These are phyloP conservation scores for Celastrina argiolus DNA, from an alignment of 2,888 invertebrate species.

Conservation along the genomic window DNA sequence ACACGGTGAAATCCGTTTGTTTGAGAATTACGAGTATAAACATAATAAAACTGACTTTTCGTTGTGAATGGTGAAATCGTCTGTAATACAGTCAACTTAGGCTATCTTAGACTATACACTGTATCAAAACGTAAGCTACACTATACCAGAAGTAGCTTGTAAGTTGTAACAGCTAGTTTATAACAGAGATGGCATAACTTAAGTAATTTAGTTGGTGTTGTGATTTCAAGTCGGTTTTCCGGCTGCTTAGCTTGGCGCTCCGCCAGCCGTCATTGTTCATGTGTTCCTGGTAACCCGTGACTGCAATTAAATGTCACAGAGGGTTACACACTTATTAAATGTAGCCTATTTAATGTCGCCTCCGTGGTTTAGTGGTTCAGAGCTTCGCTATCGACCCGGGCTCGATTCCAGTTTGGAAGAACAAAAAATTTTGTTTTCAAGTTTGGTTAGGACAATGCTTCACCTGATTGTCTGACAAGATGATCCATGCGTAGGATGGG, in stretches of 20 bases:
- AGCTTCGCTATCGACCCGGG: too few species aligned
- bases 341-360: not conserved
- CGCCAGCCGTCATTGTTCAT: not conserved
- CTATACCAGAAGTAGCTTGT: not conserved
- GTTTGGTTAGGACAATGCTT: too few species aligned
- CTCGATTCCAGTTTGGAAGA: too few species aligned
- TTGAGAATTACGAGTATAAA: too few species aligned
- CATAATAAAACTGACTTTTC: too few species aligned
- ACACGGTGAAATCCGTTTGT: too few species aligned
- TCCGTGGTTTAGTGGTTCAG: too few species aligned
- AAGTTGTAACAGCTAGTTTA: not conserved
- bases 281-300: not conserved
- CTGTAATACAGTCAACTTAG: too few species aligned
- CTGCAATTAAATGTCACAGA: slow-evolving; percentile 26
- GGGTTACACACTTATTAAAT: slow-evolving; percentile 34
- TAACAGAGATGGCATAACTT: slow-evolving; percentile 1
- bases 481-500: too few species aligned
- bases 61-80: too few species aligned
- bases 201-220: slow-evolving; percentile 1
- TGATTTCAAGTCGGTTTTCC: slow-evolving; percentile 6
- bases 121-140: not conserved
- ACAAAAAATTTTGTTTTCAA: too few species aligned
- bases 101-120: not conserved
- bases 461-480: too few species aligned
- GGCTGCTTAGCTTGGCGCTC: slow-evolving; percentile 12